Percentiles rank a stretch among this genome's conserved stretches.
phyloP scores from a whole-genome alignment of 2,113 vertebrate genomes.

The Gadus chalcogrammus region DNA sequence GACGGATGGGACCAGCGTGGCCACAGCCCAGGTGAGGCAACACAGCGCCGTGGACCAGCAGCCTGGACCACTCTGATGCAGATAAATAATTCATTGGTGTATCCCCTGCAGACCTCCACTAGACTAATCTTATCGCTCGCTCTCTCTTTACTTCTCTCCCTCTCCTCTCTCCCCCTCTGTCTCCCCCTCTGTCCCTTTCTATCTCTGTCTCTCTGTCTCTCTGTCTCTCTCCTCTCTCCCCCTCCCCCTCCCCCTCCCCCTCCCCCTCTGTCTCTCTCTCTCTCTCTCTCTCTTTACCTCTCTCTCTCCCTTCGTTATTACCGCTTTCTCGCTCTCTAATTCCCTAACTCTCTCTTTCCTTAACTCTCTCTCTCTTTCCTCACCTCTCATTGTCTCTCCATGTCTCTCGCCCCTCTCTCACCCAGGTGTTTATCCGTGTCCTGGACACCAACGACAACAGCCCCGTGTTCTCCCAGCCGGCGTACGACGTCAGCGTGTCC shows the following conservation, averaged over 20 bases:
- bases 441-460: constrained; percentile 96
- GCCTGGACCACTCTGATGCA: too few relatives aligned
- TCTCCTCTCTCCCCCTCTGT: background rate
- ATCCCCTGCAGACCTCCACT: too few relatives aligned
- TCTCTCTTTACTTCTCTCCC: background rate
- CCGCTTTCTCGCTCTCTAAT: background rate
- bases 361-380: too few relatives aligned
- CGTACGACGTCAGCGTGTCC: constrained; percentile 85
- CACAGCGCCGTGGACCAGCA: too few relatives aligned
- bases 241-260: background rate
- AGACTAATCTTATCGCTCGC: background rate
- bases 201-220: background rate
- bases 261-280: background rate
- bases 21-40: constrained; percentile 84
- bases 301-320: too few relatives aligned
- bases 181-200: background rate
- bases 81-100: too few relatives aligned
- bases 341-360: background rate
- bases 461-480: constrained; percentile 87
- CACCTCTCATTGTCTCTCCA: background rate
- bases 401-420: background rate
- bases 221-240: background rate
- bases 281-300: background rate
- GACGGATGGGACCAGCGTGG: constrained; percentile 91
- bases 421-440: constrained; percentile 88